Percentiles rank a stretch among this genome's conserved stretches.
These are phyloP conservation scores for Eulithis testata DNA, from an alignment of 2,888 invertebrate genomes.

Conservation along the genomic window DNA sequence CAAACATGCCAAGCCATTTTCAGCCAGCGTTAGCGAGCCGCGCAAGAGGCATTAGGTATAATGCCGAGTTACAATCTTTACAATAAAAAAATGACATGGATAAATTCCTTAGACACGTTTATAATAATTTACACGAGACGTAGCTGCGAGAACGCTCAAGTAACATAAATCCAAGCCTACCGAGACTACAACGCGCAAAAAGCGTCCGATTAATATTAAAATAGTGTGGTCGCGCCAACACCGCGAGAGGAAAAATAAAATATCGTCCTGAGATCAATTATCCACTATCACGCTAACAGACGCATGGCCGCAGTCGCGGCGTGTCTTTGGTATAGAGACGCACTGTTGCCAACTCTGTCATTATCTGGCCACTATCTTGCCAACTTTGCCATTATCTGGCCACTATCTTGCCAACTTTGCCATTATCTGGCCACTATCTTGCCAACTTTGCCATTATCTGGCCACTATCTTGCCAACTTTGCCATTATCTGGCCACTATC, in stretches of 20 bases:
- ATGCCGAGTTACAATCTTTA: constrained; percentile 45
- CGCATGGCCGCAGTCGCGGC: constrained; percentile 40
- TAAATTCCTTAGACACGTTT: constrained; percentile 62
- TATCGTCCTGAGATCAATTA: constrained; percentile 83
- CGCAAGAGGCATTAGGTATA: constrained; percentile 33
- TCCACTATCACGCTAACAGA: constrained; percentile 64
- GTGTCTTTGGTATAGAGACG: constrained; percentile 68
- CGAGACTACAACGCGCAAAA: constrained; percentile 78
- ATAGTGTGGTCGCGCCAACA: constrained; percentile 67
- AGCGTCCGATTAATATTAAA: constrained; percentile 79
- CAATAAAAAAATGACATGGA: constrained; percentile 62
- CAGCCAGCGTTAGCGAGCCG: constrained; percentile 39
- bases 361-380: constrained; percentile 92
- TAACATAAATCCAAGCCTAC: constrained; percentile 73
- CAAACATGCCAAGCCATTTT: too few relatives aligned
- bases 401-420: too few relatives aligned
- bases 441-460: not conserved
- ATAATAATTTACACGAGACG: constrained; percentile 78
- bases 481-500: too few relatives aligned
- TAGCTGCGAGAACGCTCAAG: constrained; percentile 73
- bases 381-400: not conserved
- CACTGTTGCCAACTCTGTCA: constrained; percentile 89
- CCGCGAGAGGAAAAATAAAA: constrained; percentile 66
- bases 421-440: constrained; percentile 92
- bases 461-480: not conserved